Evolutionary conservation across 23 tunicate species (phyloP).

Genomic region (Phallusia fumigata): DNA sequence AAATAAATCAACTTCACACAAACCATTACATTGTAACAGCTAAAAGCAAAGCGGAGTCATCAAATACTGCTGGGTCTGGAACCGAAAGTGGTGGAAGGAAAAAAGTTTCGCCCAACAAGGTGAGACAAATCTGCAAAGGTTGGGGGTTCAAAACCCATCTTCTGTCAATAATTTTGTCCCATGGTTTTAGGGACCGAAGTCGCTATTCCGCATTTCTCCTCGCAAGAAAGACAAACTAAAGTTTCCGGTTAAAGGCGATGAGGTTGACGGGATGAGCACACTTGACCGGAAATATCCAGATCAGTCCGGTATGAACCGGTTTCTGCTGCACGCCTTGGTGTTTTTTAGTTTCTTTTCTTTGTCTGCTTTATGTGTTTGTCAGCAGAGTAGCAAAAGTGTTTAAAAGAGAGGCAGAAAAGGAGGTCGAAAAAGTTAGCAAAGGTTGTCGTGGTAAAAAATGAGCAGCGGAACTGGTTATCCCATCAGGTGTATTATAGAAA

Average conservation of each 20-base stretch:
- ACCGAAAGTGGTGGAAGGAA: slow-evolving; percentile 7
- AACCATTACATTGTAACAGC: neutral
- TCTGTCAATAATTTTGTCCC: neutral
- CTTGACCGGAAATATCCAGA: slow-evolving; percentile 36
- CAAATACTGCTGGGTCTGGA: neutral
- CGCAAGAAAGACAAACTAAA: slow-evolving; percentile 23
- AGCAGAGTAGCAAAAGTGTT: too few relatives aligned
- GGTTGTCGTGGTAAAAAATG: too few relatives aligned
- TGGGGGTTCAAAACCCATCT: neutral
- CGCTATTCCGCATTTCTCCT: slow-evolving; percentile 29
- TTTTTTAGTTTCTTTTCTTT: too few relatives aligned
- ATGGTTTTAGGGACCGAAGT: slow-evolving; percentile 1
- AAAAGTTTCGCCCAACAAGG: neutral
- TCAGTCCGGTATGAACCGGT: slow-evolving; percentile 27
- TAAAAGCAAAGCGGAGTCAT: neutral
- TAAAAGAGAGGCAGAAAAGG: too few relatives aligned
- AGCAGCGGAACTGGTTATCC: too few relatives aligned
- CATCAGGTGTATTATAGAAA: too few relatives aligned
- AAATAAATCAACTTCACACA: too few relatives aligned
- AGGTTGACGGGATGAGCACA: slow-evolving; percentile 6
- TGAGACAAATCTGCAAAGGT: neutral
- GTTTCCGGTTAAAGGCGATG: neutral
- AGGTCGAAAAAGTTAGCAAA: too few relatives aligned
- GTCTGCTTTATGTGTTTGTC: too few relatives aligned
- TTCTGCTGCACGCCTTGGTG: too few relatives aligned